Percentiles rank a stretch among this genome's conserved stretches.
Conservation (phyloP, 2,113 vertebrate species). For the Hyla sarda region DNA sequence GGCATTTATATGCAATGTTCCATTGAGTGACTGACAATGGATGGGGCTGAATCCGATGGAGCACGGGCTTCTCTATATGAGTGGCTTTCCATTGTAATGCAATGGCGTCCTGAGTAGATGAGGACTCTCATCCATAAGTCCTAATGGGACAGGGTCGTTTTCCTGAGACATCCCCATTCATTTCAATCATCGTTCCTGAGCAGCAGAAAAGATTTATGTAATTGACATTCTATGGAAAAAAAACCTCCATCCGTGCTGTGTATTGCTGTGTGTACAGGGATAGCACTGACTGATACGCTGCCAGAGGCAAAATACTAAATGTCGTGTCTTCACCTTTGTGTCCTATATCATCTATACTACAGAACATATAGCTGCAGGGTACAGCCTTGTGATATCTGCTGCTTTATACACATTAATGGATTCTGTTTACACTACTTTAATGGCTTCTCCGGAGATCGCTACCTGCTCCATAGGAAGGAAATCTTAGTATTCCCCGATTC, state of each 20-base stretch:
- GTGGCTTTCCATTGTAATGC: too few species aligned
- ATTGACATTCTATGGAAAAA: neutral
- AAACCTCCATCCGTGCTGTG: neutral
- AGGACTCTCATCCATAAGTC: too few species aligned
- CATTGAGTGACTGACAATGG: too few species aligned
- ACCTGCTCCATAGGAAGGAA: neutral
- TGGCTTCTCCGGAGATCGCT: neutral
- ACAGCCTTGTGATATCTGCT: neutral
- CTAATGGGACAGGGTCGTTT: too few species aligned
- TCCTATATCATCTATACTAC: constrained; percentile 7
- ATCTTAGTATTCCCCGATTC: neutral
- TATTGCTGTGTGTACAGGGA: neutral
- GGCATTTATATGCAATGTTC: too few species aligned
- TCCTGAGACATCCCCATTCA: neutral
- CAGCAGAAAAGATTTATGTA: neutral
- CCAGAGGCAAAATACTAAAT: neutral
- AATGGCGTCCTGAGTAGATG: too few species aligned
- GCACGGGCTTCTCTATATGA: too few species aligned
- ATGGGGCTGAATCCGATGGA: too few species aligned
- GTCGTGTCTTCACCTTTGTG: constrained; percentile 7
- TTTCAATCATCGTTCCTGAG: neutral
- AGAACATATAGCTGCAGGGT: constrained; percentile 12
- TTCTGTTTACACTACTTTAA: neutral
- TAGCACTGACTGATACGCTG: neutral
- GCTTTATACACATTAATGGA: neutral